Evolutionary conservation across 2,113 vertebrate species (phyloP).

Genomic region (Phrynocephalus versicolor): DNA sequence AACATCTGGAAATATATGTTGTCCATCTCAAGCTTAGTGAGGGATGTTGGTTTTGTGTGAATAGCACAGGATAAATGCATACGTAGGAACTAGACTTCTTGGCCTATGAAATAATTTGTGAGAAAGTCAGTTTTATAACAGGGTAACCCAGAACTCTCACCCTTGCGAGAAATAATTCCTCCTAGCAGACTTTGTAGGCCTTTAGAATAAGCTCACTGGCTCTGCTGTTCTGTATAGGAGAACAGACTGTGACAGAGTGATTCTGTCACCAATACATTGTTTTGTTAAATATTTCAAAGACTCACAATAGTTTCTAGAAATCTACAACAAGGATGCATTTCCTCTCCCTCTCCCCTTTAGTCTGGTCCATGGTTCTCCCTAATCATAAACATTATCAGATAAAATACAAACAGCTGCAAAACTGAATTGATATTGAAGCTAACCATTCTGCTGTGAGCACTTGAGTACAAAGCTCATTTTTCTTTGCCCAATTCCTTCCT

Average conservation of each 20-base stretch:
- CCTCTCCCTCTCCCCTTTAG: background rate
- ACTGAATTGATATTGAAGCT: constrained; percentile 4
- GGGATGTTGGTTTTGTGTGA: background rate
- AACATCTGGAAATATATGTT: too few species aligned
- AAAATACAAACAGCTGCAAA: background rate
- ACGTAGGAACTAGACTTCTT: background rate
- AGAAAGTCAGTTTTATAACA: background rate
- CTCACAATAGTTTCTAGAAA: background rate
- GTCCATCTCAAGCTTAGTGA: background rate
- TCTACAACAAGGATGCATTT: background rate
- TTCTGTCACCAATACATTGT: background rate
- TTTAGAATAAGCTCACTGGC: background rate
- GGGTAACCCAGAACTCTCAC: background rate
- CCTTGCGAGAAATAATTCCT: background rate
- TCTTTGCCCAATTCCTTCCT: constrained; percentile 30
- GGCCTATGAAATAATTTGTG: background rate
- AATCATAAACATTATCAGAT: background rate
- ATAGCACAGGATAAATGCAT: background rate
- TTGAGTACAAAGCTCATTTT: constrained; percentile 15
- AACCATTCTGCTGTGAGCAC: background rate
- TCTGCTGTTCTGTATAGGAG: background rate
- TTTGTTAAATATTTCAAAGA: background rate
- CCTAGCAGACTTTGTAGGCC: background rate
- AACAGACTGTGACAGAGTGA: background rate
- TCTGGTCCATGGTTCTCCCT: background rate